phyloP scores from a whole-genome alignment of 2,797 vertebrate species.

The Apogon hyalosoma region DNA sequence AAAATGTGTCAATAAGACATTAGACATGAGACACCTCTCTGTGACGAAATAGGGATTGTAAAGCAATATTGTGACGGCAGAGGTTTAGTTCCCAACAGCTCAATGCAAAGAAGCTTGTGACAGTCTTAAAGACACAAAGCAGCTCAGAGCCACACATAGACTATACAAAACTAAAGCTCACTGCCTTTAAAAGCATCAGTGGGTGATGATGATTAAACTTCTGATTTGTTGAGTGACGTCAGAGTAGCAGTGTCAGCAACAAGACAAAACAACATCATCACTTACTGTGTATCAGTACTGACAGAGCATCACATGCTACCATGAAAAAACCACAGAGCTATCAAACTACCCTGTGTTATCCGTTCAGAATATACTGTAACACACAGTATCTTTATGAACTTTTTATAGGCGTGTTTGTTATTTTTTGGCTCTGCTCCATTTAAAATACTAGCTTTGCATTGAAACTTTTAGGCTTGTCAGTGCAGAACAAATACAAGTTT shows the following conservation, averaged over 20 bases:
- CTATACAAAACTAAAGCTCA: background rate
- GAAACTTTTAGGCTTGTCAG: no score
- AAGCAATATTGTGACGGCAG: constrained; percentile 41
- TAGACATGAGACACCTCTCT: background rate
- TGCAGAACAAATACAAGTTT: no score
- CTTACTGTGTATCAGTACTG: no score
- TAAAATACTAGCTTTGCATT: no score
- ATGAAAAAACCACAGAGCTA: no score
- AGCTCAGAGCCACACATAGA: constrained; percentile 54
- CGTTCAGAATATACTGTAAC: no score
- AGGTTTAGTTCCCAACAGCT: constrained; percentile 59
- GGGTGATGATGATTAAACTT: constrained; percentile 35
- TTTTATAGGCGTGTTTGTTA: no score
- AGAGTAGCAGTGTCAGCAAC: background rate
- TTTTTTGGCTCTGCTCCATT: no score
- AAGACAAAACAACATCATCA: background rate
- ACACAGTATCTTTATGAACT: no score
- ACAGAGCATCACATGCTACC: no score
- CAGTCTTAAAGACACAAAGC: constrained; percentile 61
- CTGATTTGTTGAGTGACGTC: constrained; percentile 10
- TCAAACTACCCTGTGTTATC: no score
- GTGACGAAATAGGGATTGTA: constrained; percentile 16
- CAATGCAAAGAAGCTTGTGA: constrained; percentile 73
- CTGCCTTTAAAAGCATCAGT: constrained; percentile 55
- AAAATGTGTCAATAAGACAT: background rate